Percentiles rank a stretch among this genome's conserved stretches.
phyloP scores from a whole-genome alignment of 2,888 invertebrate species.

The Patella pellucida region DNA sequence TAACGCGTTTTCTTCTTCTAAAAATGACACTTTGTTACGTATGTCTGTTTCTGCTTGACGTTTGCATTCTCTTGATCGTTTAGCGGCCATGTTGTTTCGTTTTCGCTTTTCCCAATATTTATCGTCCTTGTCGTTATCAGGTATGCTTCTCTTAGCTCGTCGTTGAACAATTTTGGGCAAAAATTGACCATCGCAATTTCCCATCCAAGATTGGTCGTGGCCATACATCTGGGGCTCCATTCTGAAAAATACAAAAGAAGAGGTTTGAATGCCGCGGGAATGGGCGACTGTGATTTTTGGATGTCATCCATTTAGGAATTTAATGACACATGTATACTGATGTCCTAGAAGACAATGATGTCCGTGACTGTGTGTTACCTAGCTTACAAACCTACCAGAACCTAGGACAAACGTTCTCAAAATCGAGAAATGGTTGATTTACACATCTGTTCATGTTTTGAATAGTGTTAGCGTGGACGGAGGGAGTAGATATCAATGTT shows the following conservation, averaged over 20 bases:
- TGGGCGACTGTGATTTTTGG: too few species aligned
- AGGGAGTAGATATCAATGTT: too few species aligned
- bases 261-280: background rate
- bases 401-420: too few species aligned
- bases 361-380: too few species aligned
- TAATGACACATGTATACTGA: too few species aligned
- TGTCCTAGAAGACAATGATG: too few species aligned
- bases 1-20: constrained; percentile 54
- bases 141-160: constrained; percentile 44
- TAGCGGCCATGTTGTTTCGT: constrained; percentile 59
- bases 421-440: too few species aligned
- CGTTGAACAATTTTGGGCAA: constrained; percentile 40
- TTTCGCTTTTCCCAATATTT: constrained; percentile 58
- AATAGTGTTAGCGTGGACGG: too few species aligned
- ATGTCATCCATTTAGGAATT: too few species aligned
- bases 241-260: background rate
- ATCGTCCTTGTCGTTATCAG: constrained; percentile 52
- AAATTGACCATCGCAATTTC: background rate
- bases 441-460: too few species aligned
- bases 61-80: constrained; percentile 56
- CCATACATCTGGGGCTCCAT: constrained; percentile 8
- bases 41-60: constrained; percentile 44
- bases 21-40: constrained; percentile 36
- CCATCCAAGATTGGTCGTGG: background rate
- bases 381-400: too few species aligned